Base-by-base conservation (phyloP, 1,140 invertebrate genomes). In the Aphelinus certus region DNA sequence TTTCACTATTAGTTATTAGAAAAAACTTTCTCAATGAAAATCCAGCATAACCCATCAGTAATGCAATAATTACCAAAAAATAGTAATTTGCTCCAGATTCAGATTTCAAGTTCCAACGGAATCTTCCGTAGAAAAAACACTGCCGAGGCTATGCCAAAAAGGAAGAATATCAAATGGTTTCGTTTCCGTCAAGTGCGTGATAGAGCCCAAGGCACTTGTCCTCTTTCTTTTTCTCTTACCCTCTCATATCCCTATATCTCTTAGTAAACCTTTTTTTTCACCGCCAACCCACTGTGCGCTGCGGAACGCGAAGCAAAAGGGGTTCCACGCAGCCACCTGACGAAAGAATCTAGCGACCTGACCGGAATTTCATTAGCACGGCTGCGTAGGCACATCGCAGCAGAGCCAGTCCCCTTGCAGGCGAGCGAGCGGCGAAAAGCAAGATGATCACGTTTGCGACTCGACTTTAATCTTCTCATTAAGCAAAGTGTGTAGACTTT, bases 291-390 rank as follows among this genome's bases (percentile, higher is more conserved):
- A 68, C 65, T 53, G 10, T 63, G 70, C 77, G 79, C 82, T 77
- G 77, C 78, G 82, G 82, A 83, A 80, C 80, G 81, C 73, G 79
- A 79, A 78, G 78, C 72, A 77, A 78, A 79, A 79, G 76, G 77
- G 82, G 82, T 79, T 80, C 79, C 75, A 26, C 83, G 1, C 46
- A 7, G 57, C 26, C 81, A 84, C 84, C 83, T 85, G 84, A 83
- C 83, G 83, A 86, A 87, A 87, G 85, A 87, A 86, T 86, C 79
- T 76, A 78, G 76, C 83, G 80, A 85, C 81, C 84, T 85, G 83
- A 85, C 83, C 80, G 83, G 83, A 86, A 85, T 86, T 85, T 86
- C 84, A 86, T 86, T 85, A 85, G 80, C 82, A 53, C 48, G 75
- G 76, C 78, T 77, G 71, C 75, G 26, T 26, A 79, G 76, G 77